Base-by-base conservation (phyloP, 92 coral and sea anemone species). In the Parazoanthus swiftii region DNA sequence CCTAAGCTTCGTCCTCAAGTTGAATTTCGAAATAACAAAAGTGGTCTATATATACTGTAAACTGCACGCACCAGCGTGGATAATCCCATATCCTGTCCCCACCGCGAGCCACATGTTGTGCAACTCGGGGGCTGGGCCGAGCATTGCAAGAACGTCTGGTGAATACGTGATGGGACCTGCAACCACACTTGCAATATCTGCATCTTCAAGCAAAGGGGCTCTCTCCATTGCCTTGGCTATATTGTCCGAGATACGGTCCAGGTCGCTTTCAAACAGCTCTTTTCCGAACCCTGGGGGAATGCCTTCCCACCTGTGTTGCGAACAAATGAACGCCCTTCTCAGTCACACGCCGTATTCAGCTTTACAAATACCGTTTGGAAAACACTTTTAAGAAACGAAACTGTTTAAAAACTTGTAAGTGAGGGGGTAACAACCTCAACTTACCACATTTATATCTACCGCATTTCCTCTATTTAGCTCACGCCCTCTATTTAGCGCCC, bases 121-220 rank as follows among this genome's bases (percentile, higher is more conserved):
- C 0, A 95, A 85, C 77, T 97, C 99, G 76, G 93, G 95, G 10
- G 98, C 95, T 2, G 99, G 99, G 2, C 99, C 99, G 0, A 94
- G 76, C 85, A 97, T 90, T 39, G 94, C 85, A 7, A 93, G 54
- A 5, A 97, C 92, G 80, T 97, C 99, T 8, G 99, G 99, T 14
- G 98, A 93, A 79, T 97, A 97, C 5, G 98, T 97, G 48, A 97
- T 97, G 0, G 99, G 99, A 29, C 99, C 99, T n/a, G 96, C 86
- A 23, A 97, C 97, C 23, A 97, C 99, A 66, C 99, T 97, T 29
- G 99, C 95, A 79, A 97, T 95, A 66, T 95, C 98, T 6, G 99
- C 98, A 76, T 88, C 89, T 23, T 93, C 90, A 38, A 97, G 88
- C 44, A 97, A 95, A 14, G 99, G 99, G 6, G 90, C 87, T 29